Conservation (phyloP, 1,140 invertebrate genomes). For the Maconellicoccus hirsutus region DNA sequence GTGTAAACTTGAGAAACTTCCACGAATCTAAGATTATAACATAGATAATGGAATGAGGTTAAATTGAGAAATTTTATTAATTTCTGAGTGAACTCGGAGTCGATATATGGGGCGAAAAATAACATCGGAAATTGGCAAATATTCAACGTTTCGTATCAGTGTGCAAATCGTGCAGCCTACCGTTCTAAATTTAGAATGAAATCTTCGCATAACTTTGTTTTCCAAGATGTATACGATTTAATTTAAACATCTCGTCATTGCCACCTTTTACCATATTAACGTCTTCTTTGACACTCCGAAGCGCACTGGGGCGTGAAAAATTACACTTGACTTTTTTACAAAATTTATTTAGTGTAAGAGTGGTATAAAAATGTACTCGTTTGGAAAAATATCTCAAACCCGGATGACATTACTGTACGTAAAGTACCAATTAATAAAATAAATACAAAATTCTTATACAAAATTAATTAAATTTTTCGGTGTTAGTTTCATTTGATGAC, state of each 20-base stretch:
- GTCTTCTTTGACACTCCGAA: no score
- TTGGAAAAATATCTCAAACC: neutral
- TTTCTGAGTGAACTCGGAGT: no score
- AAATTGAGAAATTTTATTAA: no score
- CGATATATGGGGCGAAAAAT: no score
- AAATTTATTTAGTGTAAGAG: constrained; percentile 22
- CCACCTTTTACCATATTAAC: no score
- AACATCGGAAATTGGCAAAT: neutral
- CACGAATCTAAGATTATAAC: no score
- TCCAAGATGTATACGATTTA: neutral
- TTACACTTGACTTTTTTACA: neutral
- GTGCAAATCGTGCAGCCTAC: constrained; percentile 7
- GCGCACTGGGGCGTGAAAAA: no score
- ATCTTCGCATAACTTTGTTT: neutral
- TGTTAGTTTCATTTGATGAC: neutral
- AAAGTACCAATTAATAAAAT: neutral
- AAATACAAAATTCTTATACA: constrained; percentile 1
- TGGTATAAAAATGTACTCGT: constrained; percentile 14
- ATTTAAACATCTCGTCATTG: no score
- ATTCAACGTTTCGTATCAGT: neutral
- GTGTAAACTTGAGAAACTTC: no score
- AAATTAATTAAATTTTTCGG: neutral
- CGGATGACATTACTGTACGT: constrained; percentile 8
- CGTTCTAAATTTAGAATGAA: neutral
- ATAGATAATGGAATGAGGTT: no score